phyloP scores from a whole-genome alignment of 2,797 vertebrate genomes.

The Pygocentrus nattereri region DNA sequence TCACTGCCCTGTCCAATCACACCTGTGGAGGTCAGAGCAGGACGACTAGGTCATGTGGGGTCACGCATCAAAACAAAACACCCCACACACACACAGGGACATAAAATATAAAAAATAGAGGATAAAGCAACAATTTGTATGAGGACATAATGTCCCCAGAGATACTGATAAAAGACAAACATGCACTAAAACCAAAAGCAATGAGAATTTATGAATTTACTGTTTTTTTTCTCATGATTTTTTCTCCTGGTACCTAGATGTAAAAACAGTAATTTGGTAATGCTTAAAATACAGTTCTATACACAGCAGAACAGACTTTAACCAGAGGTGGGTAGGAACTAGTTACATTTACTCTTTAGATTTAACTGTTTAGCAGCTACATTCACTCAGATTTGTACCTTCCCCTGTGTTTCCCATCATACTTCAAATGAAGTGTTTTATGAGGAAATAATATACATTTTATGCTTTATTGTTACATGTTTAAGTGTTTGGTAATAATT shows the following conservation, averaged over 20 bases:
- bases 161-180: not conserved
- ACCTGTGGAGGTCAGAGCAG: conserved; percentile 11
- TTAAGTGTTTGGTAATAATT: too few relatives aligned
- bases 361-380: too few relatives aligned
- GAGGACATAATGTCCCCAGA: not conserved
- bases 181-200: conserved; percentile 6
- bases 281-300: not conserved
- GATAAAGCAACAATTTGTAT: not conserved
- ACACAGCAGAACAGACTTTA: not conserved
- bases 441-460: too few relatives aligned
- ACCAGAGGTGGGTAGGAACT: not conserved
- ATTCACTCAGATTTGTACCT: too few relatives aligned
- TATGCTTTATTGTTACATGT: too few relatives aligned
- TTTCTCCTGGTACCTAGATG: not conserved
- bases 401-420: too few relatives aligned
- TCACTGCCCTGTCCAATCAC: conserved; percentile 19
- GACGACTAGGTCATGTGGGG: not conserved
- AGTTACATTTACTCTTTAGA: not conserved
- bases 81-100: not conserved
- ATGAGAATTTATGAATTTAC: not conserved
- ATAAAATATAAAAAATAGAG: not conserved
- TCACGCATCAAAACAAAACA: not conserved
- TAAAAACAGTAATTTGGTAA: not conserved
- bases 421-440: too few relatives aligned
- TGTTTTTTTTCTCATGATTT: not conserved